These are phyloP conservation scores for Ceraclea dissimilis DNA, from an alignment of 2,888 invertebrate genomes.

Conservation along the genomic window DNA sequence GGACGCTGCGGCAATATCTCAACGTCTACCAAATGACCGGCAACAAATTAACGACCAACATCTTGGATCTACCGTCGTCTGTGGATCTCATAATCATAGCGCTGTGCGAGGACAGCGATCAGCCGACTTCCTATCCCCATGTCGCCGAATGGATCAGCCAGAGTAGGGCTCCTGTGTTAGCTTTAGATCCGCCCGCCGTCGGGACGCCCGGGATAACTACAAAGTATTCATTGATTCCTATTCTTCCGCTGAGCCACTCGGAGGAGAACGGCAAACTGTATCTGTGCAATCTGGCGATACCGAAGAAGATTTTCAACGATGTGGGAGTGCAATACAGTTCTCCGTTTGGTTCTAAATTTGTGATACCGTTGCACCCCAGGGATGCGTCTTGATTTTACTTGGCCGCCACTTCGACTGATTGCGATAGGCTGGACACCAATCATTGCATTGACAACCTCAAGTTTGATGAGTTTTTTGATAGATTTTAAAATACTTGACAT, in stretches of 20 bases:
- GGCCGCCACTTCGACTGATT: background rate
- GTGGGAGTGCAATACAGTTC: conserved; percentile 73
- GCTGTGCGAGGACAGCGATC: conserved; percentile 41
- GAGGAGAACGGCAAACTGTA: conserved; percentile 65
- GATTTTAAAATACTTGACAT: background rate
- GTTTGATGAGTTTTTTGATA: background rate
- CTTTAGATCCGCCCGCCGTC: conserved; percentile 66
- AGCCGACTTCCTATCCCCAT: conserved; percentile 39
- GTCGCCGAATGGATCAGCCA: conserved; percentile 62
- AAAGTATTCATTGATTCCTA: conserved; percentile 59
- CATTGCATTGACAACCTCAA: background rate
- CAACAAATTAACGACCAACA: conserved; percentile 48
- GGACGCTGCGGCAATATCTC: conserved; percentile 26
- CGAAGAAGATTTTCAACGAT: conserved; percentile 65
- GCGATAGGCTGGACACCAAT: background rate
- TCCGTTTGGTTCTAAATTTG: conserved; percentile 56
- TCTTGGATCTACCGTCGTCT: conserved; percentile 41
- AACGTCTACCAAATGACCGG: conserved; percentile 59
- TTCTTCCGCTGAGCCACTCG: conserved; percentile 58
- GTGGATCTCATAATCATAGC: conserved; percentile 52
- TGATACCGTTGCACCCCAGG: conserved; percentile 39
- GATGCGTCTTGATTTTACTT: conserved; percentile 27
- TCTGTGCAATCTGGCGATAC: conserved; percentile 79
- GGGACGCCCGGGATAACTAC: conserved; percentile 54
- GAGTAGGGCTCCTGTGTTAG: conserved; percentile 64